Evolutionary conservation across 1,140 invertebrate species (phyloP), one percentile per base, ranked within the genome.

Genomic region (Trichoplusia ni): DNA sequence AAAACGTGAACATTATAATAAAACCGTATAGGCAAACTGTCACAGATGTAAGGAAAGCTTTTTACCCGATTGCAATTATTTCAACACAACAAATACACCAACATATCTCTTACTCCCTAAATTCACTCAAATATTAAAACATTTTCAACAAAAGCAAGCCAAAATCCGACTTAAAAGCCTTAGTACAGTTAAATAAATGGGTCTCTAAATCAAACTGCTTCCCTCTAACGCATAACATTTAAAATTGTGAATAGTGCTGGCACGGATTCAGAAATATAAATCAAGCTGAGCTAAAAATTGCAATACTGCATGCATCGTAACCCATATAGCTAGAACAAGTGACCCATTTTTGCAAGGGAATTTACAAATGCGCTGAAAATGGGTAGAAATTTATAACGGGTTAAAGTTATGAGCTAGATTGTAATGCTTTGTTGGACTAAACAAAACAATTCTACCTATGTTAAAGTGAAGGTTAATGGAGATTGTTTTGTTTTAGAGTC

Each of bases 261-360:
- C 54, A 44, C 25, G n/a, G n/a, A 25, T 58, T 42, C 54, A 58
- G 9, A 8, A 13, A 21, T 38, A 58, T 58, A 58, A 58, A 58
- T 58, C 38, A 25, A 6, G 31, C 21, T 42, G 37, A 38, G 13
- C 25, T 42, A 58, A 58, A 58, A 58, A 44, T 58, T 58, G 54
- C 54, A 44, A 44, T 44, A 31, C 14, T 14, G 54, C 38, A 58
- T 58, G 38, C 19, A 58, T 21, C 14, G 23, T 33, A 44, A 40
- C 38, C 38, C 16, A 58, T 25, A 58, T 58, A 11, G 13, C 1
- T 2, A 2, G 16, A 31, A 58, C 1, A 25, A 7, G 54, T 42
- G 54, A 13, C 54, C 54, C 6, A 44, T 18, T 58, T 54, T 27
- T 31, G 13, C 13, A 2, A 5, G 27, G 8, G 14, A 49, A 31